phyloP scores from a whole-genome alignment of 1,140 invertebrate species.

The Drosophila saltans region DNA sequence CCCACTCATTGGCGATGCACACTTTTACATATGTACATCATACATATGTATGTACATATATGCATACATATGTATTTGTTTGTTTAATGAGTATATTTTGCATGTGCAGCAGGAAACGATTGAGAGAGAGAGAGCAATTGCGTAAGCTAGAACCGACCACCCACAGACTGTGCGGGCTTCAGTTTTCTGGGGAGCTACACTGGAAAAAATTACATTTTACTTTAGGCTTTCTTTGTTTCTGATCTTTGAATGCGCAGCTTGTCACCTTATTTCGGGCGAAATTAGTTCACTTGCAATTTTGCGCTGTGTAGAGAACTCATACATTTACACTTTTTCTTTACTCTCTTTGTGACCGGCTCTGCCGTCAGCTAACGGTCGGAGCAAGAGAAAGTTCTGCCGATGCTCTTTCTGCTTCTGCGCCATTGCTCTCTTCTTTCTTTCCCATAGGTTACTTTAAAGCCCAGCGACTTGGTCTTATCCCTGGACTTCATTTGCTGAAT shows the following conservation, averaged over 20 bases:
- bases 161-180: no score
- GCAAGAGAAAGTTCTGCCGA: neutral
- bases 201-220: no score
- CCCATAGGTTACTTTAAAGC: constrained; percentile 5
- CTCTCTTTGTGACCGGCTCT: no score
- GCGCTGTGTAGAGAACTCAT: no score
- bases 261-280: no score
- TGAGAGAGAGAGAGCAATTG: neutral
- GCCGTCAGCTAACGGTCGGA: neutral
- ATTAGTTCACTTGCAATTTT: no score
- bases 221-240: no score
- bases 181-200: no score
- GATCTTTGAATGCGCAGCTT: no score
- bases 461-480: constrained; percentile 46
- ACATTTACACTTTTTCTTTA: no score
- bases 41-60: neutral
- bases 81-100: neutral
- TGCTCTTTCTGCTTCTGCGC: constrained; percentile 17
- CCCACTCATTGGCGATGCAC: neutral
- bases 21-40: neutral
- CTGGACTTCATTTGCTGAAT: constrained; percentile 59
- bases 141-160: neutral
- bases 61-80: neutral
- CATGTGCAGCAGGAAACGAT: neutral
- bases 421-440: constrained; percentile 27